phyloP scores from a whole-genome alignment of 92 coral and sea anemone genomes.

The Palythoa grandiflora region DNA sequence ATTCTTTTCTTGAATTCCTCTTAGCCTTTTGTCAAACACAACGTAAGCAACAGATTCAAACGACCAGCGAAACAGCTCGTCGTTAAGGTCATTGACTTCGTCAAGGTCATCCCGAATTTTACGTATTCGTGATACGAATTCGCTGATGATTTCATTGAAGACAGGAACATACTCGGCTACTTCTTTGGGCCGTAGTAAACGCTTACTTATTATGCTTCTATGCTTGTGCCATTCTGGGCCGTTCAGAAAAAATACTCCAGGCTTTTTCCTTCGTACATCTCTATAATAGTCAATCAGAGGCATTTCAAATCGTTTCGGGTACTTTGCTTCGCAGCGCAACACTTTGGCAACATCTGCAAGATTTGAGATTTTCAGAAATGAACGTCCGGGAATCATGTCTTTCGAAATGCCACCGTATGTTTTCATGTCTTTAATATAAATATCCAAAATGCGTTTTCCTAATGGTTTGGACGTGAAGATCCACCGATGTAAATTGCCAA shows the following conservation, averaged over 20 bases:
- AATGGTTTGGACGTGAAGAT: conserved; percentile 58
- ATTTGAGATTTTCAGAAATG: conserved; percentile 40
- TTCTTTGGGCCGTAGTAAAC: conserved; percentile 73
- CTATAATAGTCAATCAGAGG: conserved; percentile 63
- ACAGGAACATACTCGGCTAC: conserved; percentile 67
- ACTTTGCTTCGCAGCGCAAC: conserved; percentile 69
- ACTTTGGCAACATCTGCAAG: conserved; percentile 67
- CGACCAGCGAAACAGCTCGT: conserved; percentile 84
- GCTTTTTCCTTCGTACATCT: conserved; percentile 55
- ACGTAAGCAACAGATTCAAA: conserved; percentile 75
- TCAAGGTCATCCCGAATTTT: conserved; percentile 49
- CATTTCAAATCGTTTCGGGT: conserved; percentile 60
- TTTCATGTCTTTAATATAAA: conserved; percentile 33
- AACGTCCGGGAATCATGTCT: conserved; percentile 19
- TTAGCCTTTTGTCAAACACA: conserved; percentile 73
- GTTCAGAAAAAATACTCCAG: conserved; percentile 77
- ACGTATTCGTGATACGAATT: conserved; percentile 63
- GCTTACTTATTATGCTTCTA: conserved; percentile 74
- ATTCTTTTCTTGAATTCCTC: conserved; percentile 58
- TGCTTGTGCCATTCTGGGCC: conserved; percentile 76
- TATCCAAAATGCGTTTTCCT: conserved; percentile 46
- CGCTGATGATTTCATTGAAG: conserved; percentile 74
- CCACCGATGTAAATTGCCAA: conserved; percentile 50
- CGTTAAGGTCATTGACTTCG: conserved; percentile 65
- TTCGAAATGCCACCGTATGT: conserved; percentile 64